Conservation (phyloP, 2,797 vertebrate species). For the Periparus ater region DNA sequence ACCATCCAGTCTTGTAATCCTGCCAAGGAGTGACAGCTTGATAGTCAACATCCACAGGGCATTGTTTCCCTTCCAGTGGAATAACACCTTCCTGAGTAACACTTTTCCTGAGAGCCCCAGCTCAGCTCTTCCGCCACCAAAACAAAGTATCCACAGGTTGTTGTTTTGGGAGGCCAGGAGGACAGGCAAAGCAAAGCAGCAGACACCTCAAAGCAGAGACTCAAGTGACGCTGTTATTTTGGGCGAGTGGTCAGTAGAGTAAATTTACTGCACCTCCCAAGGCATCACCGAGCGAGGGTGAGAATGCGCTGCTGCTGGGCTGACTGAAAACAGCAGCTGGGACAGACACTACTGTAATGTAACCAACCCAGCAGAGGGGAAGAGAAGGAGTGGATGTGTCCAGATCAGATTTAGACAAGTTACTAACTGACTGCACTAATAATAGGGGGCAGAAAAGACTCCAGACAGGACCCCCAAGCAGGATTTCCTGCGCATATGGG, state of each 20-base stretch:
- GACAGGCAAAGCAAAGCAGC: neutral
- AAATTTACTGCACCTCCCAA: constrained; percentile 40
- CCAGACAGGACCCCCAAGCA: constrained; percentile 22
- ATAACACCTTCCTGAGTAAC: neutral
- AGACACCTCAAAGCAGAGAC: neutral
- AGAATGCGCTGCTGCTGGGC: constrained; percentile 54
- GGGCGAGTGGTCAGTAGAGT: constrained; percentile 3
- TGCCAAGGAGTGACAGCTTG: neutral
- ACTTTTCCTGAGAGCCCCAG: neutral
- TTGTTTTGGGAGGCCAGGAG: neutral
- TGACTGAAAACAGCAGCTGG: constrained; percentile 84
- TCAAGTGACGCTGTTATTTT: neutral
- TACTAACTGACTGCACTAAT: constrained; percentile 85
- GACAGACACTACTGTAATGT: constrained; percentile 34
- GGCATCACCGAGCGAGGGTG: constrained; percentile 54
- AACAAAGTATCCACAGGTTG: neutral
- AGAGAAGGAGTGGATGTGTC: constrained; percentile 60
- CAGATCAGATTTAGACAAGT: constrained; percentile 86
- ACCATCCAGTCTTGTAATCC: neutral
- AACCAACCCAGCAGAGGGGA: constrained; percentile 57
- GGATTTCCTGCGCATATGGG: constrained; percentile 7
- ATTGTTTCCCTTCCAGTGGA: neutral
- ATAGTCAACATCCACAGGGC: neutral
- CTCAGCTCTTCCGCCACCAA: neutral
- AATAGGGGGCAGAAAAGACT: constrained; percentile 77